Conservation (phyloP, 2,797 vertebrate genomes). For the Arctocebus calabarensis region DNA sequence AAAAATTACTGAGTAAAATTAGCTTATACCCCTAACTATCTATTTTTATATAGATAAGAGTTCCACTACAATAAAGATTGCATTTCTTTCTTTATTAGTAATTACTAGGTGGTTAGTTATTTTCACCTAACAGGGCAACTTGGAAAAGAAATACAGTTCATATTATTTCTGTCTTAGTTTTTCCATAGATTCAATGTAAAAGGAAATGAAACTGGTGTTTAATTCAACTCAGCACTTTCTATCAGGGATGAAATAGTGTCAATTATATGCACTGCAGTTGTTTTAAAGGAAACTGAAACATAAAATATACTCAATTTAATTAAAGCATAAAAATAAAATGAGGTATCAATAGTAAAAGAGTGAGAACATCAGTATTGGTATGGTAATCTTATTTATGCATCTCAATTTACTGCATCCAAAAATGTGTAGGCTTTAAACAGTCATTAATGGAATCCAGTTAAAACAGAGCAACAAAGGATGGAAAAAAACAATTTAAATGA, state of each 20-base stretch:
- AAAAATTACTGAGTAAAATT: constrained; percentile 61
- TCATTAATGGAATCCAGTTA: constrained; percentile 78
- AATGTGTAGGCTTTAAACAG: constrained; percentile 71
- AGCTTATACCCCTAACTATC: constrained; percentile 44
- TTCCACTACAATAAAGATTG: constrained; percentile 60
- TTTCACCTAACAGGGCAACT: constrained; percentile 54
- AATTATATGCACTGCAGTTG: constrained; percentile 75
- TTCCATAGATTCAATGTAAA: constrained; percentile 69
- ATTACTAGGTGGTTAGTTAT: constrained; percentile 65
- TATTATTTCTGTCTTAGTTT: constrained; percentile 69
- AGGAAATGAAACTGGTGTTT: constrained; percentile 73
- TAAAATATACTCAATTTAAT: constrained; percentile 82
- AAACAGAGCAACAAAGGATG: constrained; percentile 65
- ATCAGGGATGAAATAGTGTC: constrained; percentile 83
- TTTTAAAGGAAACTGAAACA: constrained; percentile 80
- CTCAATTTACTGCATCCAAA: constrained; percentile 73
- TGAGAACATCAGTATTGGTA: constrained; percentile 56
- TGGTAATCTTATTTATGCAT: constrained; percentile 76
- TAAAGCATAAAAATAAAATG: constrained; percentile 83
- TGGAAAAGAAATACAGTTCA: constrained; percentile 65
- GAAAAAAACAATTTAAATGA: constrained; percentile 72
- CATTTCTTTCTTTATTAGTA: constrained; percentile 65
- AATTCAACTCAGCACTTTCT: constrained; percentile 81
- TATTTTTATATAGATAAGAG: constrained; percentile 57
- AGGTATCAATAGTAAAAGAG: constrained; percentile 76